Conservation (phyloP, 2,797 vertebrate species). For the Sebastes melanostomus region DNA sequence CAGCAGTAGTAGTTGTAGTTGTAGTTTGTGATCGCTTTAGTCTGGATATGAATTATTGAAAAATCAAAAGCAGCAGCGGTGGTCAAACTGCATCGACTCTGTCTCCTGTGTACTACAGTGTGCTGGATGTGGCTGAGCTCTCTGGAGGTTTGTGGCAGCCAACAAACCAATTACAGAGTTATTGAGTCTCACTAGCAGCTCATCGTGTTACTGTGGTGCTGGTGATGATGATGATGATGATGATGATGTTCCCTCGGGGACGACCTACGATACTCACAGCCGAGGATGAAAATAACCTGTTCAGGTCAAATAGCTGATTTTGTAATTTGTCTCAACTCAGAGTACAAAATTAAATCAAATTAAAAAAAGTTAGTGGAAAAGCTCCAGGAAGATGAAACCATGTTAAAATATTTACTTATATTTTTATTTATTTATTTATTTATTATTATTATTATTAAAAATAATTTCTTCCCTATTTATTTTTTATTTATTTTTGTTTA, state of each 20-base stretch:
- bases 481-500: no score
- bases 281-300: background rate
- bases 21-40: background rate
- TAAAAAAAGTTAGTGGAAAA: no score
- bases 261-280: background rate
- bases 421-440: no score
- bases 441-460: no score
- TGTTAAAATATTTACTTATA: no score
- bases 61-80: background rate
- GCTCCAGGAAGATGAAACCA: no score
- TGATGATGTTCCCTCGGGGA: background rate
- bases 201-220: constrained; percentile 22
- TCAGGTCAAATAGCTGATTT: no score
- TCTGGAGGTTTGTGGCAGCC: constrained; percentile 16
- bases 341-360: no score
- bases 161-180: constrained; percentile 27
- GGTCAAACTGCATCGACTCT: background rate
- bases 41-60: background rate
- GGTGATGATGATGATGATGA: no score
- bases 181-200: constrained; percentile 26
- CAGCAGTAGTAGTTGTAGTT: no score
- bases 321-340: no score
- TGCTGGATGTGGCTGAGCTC: background rate
- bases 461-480: no score
- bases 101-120: background rate